A percentile compares a stretch with the other conserved stretches of the same genome.
phyloP scores from a whole-genome alignment of 1,140 invertebrate genomes.

The Anoplophora glabripennis region DNA sequence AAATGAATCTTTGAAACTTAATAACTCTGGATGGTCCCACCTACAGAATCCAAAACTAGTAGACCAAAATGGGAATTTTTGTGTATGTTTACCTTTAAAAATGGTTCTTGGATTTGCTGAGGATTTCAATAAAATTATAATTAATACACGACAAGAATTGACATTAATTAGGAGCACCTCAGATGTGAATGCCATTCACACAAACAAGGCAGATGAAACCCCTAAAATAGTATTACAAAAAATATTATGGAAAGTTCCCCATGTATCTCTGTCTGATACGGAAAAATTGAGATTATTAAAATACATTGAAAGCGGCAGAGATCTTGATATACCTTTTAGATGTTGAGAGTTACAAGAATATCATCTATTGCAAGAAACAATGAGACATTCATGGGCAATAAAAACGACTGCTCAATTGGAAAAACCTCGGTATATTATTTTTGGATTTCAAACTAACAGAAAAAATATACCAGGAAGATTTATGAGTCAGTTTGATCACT shows the following conservation, averaged over 20 bases:
- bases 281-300: conserved; percentile 20
- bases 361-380: conserved; percentile 30
- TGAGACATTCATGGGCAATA: conserved; percentile 28
- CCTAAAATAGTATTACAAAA: conserved; percentile 14
- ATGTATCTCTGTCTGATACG: conserved; percentile 8
- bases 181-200: conserved; percentile 20
- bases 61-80: too few species aligned
- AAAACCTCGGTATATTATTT: conserved; percentile 32
- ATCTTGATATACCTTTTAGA: conserved; percentile 36
- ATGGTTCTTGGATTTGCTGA: conserved; percentile 23
- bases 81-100: conserved; percentile 19
- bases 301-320: conserved; percentile 24
- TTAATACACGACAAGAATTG: conserved; percentile 26
- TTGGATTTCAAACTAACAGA: conserved; percentile 26
- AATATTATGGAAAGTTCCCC: too few species aligned
- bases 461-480: neutral
- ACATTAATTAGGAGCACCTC: conserved; percentile 22
- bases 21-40: too few species aligned
- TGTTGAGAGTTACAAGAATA: conserved; percentile 44
- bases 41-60: too few species aligned
- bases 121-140: conserved; percentile 22
- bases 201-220: conserved; percentile 7
- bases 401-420: conserved; percentile 28
- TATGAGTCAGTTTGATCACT: neutral
- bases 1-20: too few species aligned